A percentile compares a stretch with the other conserved stretches of the same genome.
These are phyloP conservation scores for Spodoptera litura DNA, from an alignment of 1,140 invertebrate species.

Conservation along the genomic window DNA sequence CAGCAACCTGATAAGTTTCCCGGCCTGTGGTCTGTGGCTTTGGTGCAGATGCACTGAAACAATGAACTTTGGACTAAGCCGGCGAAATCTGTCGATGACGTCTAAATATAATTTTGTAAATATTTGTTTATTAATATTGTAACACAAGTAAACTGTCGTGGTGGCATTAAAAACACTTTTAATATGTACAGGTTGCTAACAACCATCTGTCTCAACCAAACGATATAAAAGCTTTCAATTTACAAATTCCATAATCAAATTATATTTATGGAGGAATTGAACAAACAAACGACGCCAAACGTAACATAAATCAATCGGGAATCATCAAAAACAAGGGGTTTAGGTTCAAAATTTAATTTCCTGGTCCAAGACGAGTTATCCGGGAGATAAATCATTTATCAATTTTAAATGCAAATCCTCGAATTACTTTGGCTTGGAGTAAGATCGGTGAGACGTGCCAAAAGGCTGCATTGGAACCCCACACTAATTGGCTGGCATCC, in stretches of 20 bases:
- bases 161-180: too few species aligned
- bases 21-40: constrained; percentile 2
- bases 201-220: too few species aligned
- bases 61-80: neutral
- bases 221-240: neutral
- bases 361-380: neutral
- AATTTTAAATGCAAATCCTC: constrained; percentile 42
- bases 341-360: constrained; percentile 19
- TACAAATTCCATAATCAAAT: neutral
- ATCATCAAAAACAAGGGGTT: constrained; percentile 6
- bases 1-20: constrained; percentile 1
- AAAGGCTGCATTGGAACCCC: constrained; percentile 15
- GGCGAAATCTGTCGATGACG: neutral
- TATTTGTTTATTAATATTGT: too few species aligned
- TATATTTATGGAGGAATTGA: neutral
- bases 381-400: constrained; percentile 37
- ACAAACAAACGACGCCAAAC: neutral
- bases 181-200: too few species aligned
- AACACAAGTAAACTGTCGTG: too few species aligned
- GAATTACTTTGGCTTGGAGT: constrained; percentile 19
- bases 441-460: constrained; percentile 16
- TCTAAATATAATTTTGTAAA: too few species aligned
- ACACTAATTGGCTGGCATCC: constrained; percentile 26
- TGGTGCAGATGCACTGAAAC: constrained; percentile 22
- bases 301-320: constrained; percentile 5